Evolutionary conservation across 2,113 vertebrate genomes (phyloP).

Genomic region (Mormyrus lacerda): DNA sequence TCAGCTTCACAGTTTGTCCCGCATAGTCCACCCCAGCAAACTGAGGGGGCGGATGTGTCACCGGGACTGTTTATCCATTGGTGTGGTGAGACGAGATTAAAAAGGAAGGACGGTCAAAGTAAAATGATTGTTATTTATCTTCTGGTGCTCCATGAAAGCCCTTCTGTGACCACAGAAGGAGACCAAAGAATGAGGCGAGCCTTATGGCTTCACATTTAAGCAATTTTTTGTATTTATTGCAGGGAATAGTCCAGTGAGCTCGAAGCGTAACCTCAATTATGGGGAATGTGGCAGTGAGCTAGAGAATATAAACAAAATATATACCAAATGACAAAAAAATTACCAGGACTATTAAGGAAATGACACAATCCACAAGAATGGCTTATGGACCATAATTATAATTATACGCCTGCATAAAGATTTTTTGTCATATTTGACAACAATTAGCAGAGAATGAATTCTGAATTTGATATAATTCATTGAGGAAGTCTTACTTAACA

Average conservation of each 20-base stretch:
- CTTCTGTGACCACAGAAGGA: not conserved
- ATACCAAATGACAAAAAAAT: not conserved
- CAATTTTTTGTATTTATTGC: not conserved
- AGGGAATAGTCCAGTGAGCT: not conserved
- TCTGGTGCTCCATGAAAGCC: not conserved
- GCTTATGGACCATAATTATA: not conserved
- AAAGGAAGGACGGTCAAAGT: not conserved
- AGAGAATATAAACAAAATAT: not conserved
- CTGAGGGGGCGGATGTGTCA: not conserved
- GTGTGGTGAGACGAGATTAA: not conserved
- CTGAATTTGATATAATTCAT: not conserved
- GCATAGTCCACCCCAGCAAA: conserved; percentile 19
- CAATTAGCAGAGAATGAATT: not conserved
- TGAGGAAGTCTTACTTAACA: not conserved
- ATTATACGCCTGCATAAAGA: not conserved
- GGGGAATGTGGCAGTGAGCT: not conserved
- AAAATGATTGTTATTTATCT: not conserved
- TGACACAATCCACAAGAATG: not conserved
- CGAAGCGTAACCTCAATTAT: not conserved
- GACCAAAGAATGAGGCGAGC: not conserved
- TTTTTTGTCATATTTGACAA: not conserved
- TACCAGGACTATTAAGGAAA: not conserved
- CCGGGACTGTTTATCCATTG: not conserved
- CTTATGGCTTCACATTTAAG: not conserved
- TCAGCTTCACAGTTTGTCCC: conserved; percentile 29